phyloP scores from a whole-genome alignment of 2,797 vertebrate species.

The Paratrypauchen microcephalus region DNA sequence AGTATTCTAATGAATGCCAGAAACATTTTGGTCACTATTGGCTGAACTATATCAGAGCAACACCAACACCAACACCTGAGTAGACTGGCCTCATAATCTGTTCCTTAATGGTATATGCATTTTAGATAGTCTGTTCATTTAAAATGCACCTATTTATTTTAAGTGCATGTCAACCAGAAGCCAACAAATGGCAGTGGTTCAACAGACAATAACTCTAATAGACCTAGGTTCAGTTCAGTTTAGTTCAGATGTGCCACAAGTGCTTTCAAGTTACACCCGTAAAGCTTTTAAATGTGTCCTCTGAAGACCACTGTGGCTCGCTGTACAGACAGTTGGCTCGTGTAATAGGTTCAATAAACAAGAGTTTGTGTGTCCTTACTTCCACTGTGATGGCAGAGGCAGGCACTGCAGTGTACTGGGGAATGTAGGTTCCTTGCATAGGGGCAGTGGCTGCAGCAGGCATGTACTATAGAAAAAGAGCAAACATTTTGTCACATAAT shows the following conservation, averaged over 20 bases:
- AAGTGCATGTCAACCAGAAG: neutral
- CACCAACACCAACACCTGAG: too few relatives aligned
- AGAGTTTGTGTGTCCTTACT: slow-evolving; percentile 78
- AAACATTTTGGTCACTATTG: too few relatives aligned
- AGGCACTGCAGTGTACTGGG: slow-evolving; percentile 99
- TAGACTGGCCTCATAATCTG: neutral
- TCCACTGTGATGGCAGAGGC: slow-evolving; percentile 98
- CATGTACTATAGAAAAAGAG: slow-evolving; percentile 88
- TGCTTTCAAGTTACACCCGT: neutral
- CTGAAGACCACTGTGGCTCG: neutral
- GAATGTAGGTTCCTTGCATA: slow-evolving; percentile 99
- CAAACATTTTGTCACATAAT: neutral
- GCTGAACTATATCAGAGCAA: too few relatives aligned
- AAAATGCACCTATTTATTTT: neutral
- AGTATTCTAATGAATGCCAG: too few relatives aligned
- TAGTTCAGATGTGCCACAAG: slow-evolving; percentile 8
- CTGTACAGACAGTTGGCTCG: neutral
- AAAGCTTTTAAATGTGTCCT: slow-evolving; percentile 6
- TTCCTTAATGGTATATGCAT: neutral
- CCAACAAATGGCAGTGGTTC: slow-evolving; percentile 2
- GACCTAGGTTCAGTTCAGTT: neutral
- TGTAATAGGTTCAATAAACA: slow-evolving; percentile 10
- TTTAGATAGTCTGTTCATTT: neutral
- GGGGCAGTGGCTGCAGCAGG: slow-evolving; percentile 95
- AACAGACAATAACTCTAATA: slow-evolving; percentile 5